Evolutionary conservation across 1,140 invertebrate genomes (phyloP).

Genomic region (Zophobas atratus): DNA sequence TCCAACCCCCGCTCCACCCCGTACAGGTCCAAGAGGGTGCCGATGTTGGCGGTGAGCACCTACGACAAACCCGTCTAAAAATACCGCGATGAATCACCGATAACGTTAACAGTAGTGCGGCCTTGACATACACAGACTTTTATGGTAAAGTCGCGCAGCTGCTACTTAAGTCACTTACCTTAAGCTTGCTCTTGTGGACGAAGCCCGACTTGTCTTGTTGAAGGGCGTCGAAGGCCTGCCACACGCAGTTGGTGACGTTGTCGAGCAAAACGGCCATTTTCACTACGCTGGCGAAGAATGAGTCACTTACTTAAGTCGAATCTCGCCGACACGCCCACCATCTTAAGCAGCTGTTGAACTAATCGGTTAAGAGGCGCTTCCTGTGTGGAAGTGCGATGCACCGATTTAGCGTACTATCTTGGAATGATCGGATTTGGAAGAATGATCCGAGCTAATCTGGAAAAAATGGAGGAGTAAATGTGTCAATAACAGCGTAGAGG

Average conservation of each 20-base stretch:
- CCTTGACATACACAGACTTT: slow-evolving; percentile 37
- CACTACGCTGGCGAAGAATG: slow-evolving; percentile 25
- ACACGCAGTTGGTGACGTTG: slow-evolving; percentile 81
- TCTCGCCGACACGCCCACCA: slow-evolving; percentile 6
- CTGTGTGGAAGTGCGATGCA: not conserved
- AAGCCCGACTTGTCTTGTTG: slow-evolving; percentile 73
- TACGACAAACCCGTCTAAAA: slow-evolving; percentile 62
- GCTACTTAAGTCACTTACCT: slow-evolving; percentile 70
- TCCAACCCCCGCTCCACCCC: slow-evolving; percentile 84
- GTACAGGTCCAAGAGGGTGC: slow-evolving; percentile 75
- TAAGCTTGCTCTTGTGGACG: slow-evolving; percentile 83
- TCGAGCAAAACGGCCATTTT: slow-evolving; percentile 78
- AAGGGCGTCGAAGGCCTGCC: slow-evolving; percentile 82
- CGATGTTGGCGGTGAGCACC: slow-evolving; percentile 76
- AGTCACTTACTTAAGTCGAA: slow-evolving; percentile 14
- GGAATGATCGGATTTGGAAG: not conserved
- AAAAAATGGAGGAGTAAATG: not conserved
- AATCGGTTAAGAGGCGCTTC: not conserved
- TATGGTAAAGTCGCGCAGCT: slow-evolving; percentile 37
- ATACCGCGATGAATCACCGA: slow-evolving; percentile 24
- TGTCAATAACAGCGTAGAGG: too few relatives aligned
- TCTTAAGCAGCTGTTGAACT: not conserved
- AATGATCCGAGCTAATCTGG: not conserved
- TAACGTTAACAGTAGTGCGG: slow-evolving; percentile 24
- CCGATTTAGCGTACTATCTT: not conserved